Conservation (phyloP, 2,797 vertebrate genomes). For the Poeciliopsis paucimaculata region DNA sequence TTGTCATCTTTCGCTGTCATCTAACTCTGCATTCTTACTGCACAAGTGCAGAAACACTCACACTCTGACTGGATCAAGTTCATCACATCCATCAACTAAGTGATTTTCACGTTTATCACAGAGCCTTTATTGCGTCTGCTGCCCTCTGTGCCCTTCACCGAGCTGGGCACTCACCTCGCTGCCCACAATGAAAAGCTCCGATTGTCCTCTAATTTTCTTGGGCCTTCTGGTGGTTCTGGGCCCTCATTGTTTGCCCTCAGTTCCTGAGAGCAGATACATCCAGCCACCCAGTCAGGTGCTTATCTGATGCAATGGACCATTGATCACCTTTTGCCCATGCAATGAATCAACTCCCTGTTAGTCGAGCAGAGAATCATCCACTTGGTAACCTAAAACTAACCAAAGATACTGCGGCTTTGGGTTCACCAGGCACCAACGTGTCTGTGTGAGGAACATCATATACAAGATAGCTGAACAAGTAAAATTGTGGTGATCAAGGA, state of each 20-base stretch:
- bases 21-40: conserved; percentile 10
- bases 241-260: conserved; percentile 69
- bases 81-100: conserved; percentile 42
- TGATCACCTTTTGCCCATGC: conserved; percentile 74
- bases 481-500: not conserved
- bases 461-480: conserved; percentile 32
- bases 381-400: conserved; percentile 69
- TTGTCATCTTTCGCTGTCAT: conserved; percentile 19
- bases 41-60: conserved; percentile 22
- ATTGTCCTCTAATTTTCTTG: conserved; percentile 67
- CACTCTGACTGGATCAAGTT: conserved; percentile 5
- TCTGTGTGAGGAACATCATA: conserved; percentile 10
- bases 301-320: conserved; percentile 82
- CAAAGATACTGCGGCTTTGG: conserved; percentile 53
- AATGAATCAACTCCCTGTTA: conserved; percentile 74
- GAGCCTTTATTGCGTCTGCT: conserved; percentile 56
- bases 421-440: conserved; percentile 49
- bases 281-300: conserved; percentile 72
- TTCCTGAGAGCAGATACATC: conserved; percentile 53
- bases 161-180: conserved; percentile 47
- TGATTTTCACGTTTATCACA: conserved; percentile 56
- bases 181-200: conserved; percentile 67
- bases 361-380: conserved; percentile 59
- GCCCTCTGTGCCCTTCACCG: conserved; percentile 41
- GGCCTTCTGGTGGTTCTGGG: conserved; percentile 61